Percentiles rank a stretch among this genome's conserved stretches.
These are phyloP conservation scores for Lycia hirtaria DNA, from an alignment of 2,888 invertebrate species.

Conservation along the genomic window DNA sequence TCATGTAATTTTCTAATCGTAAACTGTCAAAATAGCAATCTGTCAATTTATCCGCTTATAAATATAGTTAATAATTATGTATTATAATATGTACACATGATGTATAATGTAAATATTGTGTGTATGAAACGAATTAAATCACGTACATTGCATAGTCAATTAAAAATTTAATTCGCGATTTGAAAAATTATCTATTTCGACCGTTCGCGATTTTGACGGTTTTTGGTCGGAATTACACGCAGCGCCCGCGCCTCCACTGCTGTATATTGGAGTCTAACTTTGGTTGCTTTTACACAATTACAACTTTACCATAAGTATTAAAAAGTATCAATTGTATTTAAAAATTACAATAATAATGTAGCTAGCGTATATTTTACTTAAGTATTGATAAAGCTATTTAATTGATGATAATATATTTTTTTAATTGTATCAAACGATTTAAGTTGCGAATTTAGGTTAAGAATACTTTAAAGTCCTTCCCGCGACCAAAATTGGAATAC, in stretches of 20 bases:
- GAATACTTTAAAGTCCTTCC: constrained; percentile 41
- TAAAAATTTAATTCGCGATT: too few species aligned
- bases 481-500: constrained; percentile 36
- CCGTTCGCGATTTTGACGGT: too few species aligned
- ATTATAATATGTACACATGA: too few species aligned
- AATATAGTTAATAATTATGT: too few species aligned
- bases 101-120: too few species aligned
- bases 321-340: constrained; percentile 46
- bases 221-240: too few species aligned
- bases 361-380: constrained; percentile 65
- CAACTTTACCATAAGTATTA: constrained; percentile 44
- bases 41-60: too few species aligned
- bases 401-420: constrained; percentile 42
- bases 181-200: too few species aligned
- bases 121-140: too few species aligned
- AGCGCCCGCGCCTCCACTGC: constrained; percentile 48
- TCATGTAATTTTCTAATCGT: too few species aligned
- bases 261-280: constrained; percentile 69
- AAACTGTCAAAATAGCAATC: too few species aligned
- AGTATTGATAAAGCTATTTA: constrained; percentile 56
- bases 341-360: constrained; percentile 54
- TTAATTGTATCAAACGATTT: constrained; percentile 33
- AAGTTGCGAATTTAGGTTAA: constrained; percentile 37
- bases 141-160: too few species aligned
- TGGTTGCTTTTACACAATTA: constrained; percentile 57